Base-by-base conservation (phyloP, 2,113 vertebrate genomes). In the Chinchilla lanigera region DNA sequence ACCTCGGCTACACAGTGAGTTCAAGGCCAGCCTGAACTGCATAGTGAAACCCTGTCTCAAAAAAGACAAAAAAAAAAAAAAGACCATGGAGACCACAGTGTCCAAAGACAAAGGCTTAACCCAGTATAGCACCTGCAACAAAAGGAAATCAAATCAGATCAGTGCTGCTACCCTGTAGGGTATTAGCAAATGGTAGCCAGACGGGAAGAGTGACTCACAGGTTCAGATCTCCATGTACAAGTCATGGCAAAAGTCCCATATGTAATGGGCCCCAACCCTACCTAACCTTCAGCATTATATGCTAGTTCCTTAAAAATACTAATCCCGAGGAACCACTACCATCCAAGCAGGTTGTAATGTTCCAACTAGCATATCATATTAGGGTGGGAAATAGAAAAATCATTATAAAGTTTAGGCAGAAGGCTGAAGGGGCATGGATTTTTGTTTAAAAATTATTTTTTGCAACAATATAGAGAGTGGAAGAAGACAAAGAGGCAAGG, bases 391-490 rank as follows among this genome's bases (percentile, higher is more conserved):
- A 77, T 90, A 35, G 60, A 33, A 30, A 47, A 92, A 91, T 61
- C 33, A 94, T 60, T 11, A 14, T 84, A 54, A 35, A 14, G 13
- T 84, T 94, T 87, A 88, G 75, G 56, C 52, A 95, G 33, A 97
- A 94, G 20, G 19, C 3, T 60, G 9, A 84, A 61, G 47, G 9
- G 33, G 2, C 52, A 77, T 89, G 19, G 28, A 77, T 75, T 12
- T 84, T 14, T 77, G 33, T 84, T 50, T 80, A 47, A 58, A 95
- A 80, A 94, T 0, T 14, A 41, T 81, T 92, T 87, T 69, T 16
- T 80, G 1, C 6, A 91, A 47, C 41, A 80, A 73, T 63, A 63
- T 50, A 54, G 9, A 28, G 11, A 20, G 28, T 17, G 1, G 26
- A 69, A 0, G 10, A 75, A 33, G 22, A 10, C 3, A 16, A 41